Percentiles rank a stretch among this genome's conserved stretches.
Conservation (phyloP, 2,888 invertebrate species). For the Tricholauxania praeusta region DNA sequence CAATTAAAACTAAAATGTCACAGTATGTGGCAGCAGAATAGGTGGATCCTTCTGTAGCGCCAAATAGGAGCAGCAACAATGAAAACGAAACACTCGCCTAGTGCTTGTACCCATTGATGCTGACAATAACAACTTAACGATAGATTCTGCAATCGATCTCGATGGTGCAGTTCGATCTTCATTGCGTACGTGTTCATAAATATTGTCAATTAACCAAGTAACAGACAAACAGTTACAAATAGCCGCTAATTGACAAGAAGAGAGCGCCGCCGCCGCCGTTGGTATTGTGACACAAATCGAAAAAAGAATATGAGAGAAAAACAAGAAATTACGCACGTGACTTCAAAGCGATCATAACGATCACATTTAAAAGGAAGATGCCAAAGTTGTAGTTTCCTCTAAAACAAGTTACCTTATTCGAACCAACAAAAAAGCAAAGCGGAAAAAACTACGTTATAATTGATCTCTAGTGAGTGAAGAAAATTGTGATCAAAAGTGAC, state of each 20-base stretch:
- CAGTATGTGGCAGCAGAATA: slow-evolving; percentile 17
- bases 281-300: slow-evolving; percentile 33
- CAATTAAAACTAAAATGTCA: slow-evolving; percentile 34
- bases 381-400: slow-evolving; percentile 36
- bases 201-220: slow-evolving; percentile 59
- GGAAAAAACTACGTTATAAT: slow-evolving; percentile 20
- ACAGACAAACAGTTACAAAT: slow-evolving; percentile 55
- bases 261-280: slow-evolving; percentile 13
- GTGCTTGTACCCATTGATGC: background rate
- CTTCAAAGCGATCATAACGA: slow-evolving; percentile 23
- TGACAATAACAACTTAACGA: no score
- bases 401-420: slow-evolving; percentile 57
- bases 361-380: slow-evolving; percentile 3
- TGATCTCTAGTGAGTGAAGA: slow-evolving; percentile 41
- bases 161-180: slow-evolving; percentile 12
- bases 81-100: slow-evolving; percentile 6
- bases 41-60: background rate
- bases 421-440: background rate
- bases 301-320: slow-evolving; percentile 6
- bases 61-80: background rate
- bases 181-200: slow-evolving; percentile 63
- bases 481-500: slow-evolving; percentile 58
- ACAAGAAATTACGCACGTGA: slow-evolving; percentile 41
- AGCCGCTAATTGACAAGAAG: slow-evolving; percentile 61
- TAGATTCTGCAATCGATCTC: background rate